These are phyloP conservation scores for Porites cylindrica DNA, from an alignment of 92 coral and sea anemone genomes.

Conservation along the genomic window DNA sequence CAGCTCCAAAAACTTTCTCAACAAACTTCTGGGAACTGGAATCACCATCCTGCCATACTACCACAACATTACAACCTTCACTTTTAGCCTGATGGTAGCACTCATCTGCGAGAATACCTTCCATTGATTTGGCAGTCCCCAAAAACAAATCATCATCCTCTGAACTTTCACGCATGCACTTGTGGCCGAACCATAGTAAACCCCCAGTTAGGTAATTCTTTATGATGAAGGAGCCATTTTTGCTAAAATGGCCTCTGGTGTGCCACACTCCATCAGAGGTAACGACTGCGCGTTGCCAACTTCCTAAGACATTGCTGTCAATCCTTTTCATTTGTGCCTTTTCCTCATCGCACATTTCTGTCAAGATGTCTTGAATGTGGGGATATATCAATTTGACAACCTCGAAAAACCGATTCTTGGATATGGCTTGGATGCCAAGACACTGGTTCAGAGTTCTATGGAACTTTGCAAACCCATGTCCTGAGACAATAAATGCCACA, in stretches of 20 bases:
- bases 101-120: not conserved
- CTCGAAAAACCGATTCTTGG: not conserved
- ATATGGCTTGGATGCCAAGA: constrained; percentile 46
- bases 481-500: constrained; percentile 61
- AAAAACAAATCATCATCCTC: constrained; percentile 48
- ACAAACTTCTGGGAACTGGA: constrained; percentile 45
- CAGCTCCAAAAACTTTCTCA: constrained; percentile 16
- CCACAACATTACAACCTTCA: constrained; percentile 41
- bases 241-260: constrained; percentile 28
- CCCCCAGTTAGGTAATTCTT: constrained; percentile 67
- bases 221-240: constrained; percentile 15
- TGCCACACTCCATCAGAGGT: constrained; percentile 59
- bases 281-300: constrained; percentile 7
- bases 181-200: constrained; percentile 59
- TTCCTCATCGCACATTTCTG: constrained; percentile 24
- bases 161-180: constrained; percentile 54
- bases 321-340: constrained; percentile 10
- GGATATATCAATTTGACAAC: too few species aligned
- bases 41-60: constrained; percentile 62
- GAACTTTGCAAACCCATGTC: not conserved
- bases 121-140: constrained; percentile 56
- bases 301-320: constrained; percentile 5
- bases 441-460: constrained; percentile 51
- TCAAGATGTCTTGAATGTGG: not conserved
- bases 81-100: constrained; percentile 48